Base-by-base conservation (phyloP, 2,888 invertebrate genomes). In the Lymantria monacha region DNA sequence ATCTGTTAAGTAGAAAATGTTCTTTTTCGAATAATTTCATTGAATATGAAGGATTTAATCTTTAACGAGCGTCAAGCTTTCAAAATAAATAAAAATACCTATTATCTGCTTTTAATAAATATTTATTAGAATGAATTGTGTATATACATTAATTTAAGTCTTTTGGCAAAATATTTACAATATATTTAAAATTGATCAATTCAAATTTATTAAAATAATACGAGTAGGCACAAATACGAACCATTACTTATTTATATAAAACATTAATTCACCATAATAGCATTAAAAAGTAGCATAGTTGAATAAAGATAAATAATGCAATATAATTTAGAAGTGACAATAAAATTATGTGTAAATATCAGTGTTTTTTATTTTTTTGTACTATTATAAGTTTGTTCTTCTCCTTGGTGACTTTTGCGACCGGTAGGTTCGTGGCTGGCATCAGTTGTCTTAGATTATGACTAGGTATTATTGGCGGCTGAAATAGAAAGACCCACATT, bases 321-420 rank as follows among this genome's bases (percentile, higher is more conserved):
- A 63, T 55, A 48, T 57, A 51, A 62, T 70, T 70, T 22, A 72
- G 50, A 43, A 61, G 9, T n/a, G 49, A 51, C 57, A 76, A 66
- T 59, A 72, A 68, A 69, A 69, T 55, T 12, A 63, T 56, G 15
- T 61, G 67, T 60, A 64, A 70, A 61, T 76, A 76, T 87, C 85
- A 87, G 77, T 83, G 87, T 63, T 87, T 87, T 70, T 92, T 93
- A 51, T 92, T 94, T 70, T 95, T 94, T 59, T 95, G 95, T 55
- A 94, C 93, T 68, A 97, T 96, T 55, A 97, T 95, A 11, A 97
- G 92, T 76, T 97, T 97, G 79, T 97, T 97, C 76, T 95, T 95
- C 77, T 96, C 94, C 57, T 96, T 93, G 0, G 96, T 97, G 33
- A 97, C 96, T 83, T 95, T 96, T 0, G 96, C 96, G 31, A 93